Base-by-base conservation (phyloP, 2,888 invertebrate species). In the Incurvaria masculella region DNA sequence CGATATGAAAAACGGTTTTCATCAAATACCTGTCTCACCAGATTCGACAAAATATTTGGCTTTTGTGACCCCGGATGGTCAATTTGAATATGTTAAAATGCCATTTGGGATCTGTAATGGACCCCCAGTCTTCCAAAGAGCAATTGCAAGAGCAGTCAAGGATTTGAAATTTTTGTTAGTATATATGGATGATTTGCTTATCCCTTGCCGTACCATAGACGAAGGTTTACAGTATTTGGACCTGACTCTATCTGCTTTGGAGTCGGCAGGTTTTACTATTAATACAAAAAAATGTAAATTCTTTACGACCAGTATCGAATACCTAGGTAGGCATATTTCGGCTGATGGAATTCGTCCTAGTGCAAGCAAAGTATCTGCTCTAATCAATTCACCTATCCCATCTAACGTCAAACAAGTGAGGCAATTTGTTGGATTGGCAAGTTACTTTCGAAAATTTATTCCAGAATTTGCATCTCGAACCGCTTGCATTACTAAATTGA, bases 331-430 rank as follows among this genome's bases (percentile, higher is more conserved):
- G 1, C n/a, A 38, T 2, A 55, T 58, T 11, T 55, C 53, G 3
- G 8, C 38, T 8, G 51, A 55, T 4, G 56, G 54, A 18, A 48
- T 59, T 1, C 52, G 55, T n/a, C 56, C 58, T 3, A 56, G 55
- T 45, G 49, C 50, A 5, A 19, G 8, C 2, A 59, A 57, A 42
- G 43, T 57, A 2, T 1, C 44, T 8, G 57, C 56, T 2, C 18
- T 57, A 11, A 42, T 50, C 1, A 51, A 55, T 17, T 55, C 55
- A 2, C 51, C 50, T 1, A 6, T 33, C 2, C 57, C 57, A 1
- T 23, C 23, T 23, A 23, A 23, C 23, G 23, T 23, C 23, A 23
- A 23, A 23, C 6, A 23, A 23, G 23, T 23, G 6, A 23, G 23
- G 10, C 23, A 23, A 23, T 23, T 23, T 23, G 10, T 23, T 23